Base-by-base conservation (phyloP, 2,113 vertebrate genomes). In the Bambusicola thoracicus region DNA sequence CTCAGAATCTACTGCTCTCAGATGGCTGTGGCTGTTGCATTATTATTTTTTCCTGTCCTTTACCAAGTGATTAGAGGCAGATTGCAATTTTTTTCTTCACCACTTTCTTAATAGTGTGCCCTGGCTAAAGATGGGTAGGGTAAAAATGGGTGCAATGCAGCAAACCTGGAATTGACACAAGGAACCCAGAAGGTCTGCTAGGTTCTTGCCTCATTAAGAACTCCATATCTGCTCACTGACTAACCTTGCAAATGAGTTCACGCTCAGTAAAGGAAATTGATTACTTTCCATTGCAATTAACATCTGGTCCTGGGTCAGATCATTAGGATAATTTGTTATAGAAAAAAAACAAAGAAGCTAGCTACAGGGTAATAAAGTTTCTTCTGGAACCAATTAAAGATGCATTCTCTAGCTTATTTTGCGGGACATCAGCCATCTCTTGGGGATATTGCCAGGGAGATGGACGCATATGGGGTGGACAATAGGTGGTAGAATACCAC, bases 221-320 rank as follows among this genome's bases (percentile, higher is more conserved):
- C 95, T 95, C 95, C 56, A 13, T 94, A 96, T 97, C 97, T 97
- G 95, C 93, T 98, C 94, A 92, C 94, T 91, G 88, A 95, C 94
- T 93, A 97, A 97, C 97, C 97, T 97, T 97, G 97, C 97, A 97
- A 97, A 97, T 85, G n/a, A 98, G 97, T 97, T 97, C 96, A 91
- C 77, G 94, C 96, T 98, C 97, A 97, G 97, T 97, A 97, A 98
- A 98, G 97, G 97, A 98, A 98, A 98, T 98, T 98, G 98, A 98
- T 98, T 98, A 98, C 97, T 98, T 98, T 98, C 97, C 95, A 94
- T 98, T 98, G 97, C 97, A 98, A 98, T 98, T 98, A 98, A 98
- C 97, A 98, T 98, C 97, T 98, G 97, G 97, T 98, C 97, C 96
- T 62, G 89, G 98, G 97, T 98, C 98, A 98, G 97, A 97, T 98